Conservation (phyloP, 2,888 invertebrate species). For the Strigamia transsilvanica region DNA sequence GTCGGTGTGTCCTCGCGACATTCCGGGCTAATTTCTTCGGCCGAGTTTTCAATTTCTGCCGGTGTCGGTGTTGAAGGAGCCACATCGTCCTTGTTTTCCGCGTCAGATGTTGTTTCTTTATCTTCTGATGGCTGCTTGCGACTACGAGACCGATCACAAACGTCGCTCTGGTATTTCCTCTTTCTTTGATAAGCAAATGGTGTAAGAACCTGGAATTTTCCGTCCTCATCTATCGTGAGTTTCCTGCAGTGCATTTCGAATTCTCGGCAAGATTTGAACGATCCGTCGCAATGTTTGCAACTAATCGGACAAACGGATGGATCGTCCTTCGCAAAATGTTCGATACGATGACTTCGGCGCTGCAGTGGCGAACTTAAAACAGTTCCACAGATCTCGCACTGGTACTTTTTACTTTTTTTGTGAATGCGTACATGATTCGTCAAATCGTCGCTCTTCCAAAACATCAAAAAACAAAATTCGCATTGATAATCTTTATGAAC, state of each 20-base stretch:
- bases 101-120: not conserved
- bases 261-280: not conserved
- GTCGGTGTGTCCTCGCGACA: not conserved
- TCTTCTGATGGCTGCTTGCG: not conserved
- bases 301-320: no score
- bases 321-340: not conserved
- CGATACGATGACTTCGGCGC: not conserved
- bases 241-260: not conserved
- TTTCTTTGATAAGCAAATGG: not conserved
- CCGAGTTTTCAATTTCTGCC: not conserved
- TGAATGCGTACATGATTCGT: not conserved
- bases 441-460: slow-evolving; percentile 12
- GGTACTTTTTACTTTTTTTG: not conserved
- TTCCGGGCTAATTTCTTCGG: not conserved
- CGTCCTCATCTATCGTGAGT: not conserved
- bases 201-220: not conserved
- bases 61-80: not conserved
- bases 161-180: not conserved
- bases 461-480: not conserved
- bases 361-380: not conserved
- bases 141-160: not conserved
- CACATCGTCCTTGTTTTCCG: not conserved
- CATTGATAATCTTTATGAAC: slow-evolving; percentile 13
- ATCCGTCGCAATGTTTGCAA: slow-evolving; percentile 13
- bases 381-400: not conserved